Percentiles rank a stretch among this genome's conserved stretches.
Evolutionary conservation across 2,113 vertebrate genomes (phyloP).

Genomic region (Myiopsitta monachus): DNA sequence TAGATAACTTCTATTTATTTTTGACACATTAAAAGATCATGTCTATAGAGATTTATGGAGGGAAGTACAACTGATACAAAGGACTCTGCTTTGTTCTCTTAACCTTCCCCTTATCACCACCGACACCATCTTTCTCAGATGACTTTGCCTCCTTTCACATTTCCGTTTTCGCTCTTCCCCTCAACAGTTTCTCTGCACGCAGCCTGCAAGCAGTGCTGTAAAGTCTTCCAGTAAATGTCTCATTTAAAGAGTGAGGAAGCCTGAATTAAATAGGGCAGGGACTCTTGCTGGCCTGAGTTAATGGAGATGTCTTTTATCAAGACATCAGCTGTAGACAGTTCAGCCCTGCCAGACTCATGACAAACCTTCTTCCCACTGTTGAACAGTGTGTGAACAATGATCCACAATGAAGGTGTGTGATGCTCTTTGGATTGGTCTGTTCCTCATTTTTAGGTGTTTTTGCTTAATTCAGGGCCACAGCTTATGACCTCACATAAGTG

Average conservation of each 20-base stretch:
- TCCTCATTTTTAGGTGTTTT: not conserved
- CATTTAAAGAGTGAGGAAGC: conserved; percentile 47
- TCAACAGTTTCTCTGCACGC: conserved; percentile 16
- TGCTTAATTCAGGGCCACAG: not conserved
- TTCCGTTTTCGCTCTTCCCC: not conserved
- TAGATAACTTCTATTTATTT: conserved; percentile 11
- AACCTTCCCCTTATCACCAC: not conserved
- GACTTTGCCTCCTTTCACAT: not conserved
- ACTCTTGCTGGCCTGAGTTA: conserved; percentile 28
- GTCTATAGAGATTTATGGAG: not conserved
- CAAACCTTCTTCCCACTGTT: not conserved
- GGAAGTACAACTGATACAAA: not conserved
- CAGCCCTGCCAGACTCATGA: conserved; percentile 3
- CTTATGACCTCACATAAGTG: not conserved
- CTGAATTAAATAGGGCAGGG: conserved; percentile 65
- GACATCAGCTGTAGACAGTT: conserved; percentile 41
- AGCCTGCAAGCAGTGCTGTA: conserved; percentile 31
- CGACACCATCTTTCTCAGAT: not conserved
- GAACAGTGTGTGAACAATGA: not conserved
- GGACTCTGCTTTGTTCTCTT: not conserved
- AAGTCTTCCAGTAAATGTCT: conserved; percentile 63
- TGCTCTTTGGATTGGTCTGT: not conserved
- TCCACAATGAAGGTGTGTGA: not conserved
- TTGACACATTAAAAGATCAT: not conserved
- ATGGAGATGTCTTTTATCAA: conserved; percentile 64